These are phyloP conservation scores for Parazoanthus atlanticus DNA, from an alignment of 92 coral and sea anemone species.

Conservation along the genomic window DNA sequence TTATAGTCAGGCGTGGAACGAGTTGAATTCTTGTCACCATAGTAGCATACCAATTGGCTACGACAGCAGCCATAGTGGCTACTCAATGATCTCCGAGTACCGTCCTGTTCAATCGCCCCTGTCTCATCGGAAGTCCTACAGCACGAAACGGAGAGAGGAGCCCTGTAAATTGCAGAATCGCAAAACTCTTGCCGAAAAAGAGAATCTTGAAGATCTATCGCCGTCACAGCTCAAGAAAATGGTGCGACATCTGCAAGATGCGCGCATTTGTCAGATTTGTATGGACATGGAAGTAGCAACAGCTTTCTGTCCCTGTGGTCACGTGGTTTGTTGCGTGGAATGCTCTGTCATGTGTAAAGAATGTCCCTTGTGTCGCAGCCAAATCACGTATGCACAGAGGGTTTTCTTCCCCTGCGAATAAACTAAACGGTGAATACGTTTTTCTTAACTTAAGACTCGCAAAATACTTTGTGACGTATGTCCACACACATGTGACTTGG, in stretches of 20 bases:
- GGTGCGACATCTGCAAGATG: conserved; percentile 94
- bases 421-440: neutral
- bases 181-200: conserved; percentile 61
- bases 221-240: conserved; percentile 79
- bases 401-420: conserved; percentile 96
- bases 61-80: conserved; percentile 55
- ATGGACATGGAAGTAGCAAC: conserved; percentile 99
- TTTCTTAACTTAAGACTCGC: neutral
- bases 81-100: conserved; percentile 72
- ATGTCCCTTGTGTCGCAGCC: conserved; percentile 96
- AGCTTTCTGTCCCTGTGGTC: conserved; percentile 99
- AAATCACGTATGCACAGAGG: conserved; percentile 94
- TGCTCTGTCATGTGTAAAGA: conserved; percentile 98
- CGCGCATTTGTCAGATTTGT: conserved; percentile 95
- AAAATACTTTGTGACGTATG: neutral
- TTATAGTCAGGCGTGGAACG: conserved; percentile 95
- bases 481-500: neutral
- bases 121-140: conserved; percentile 80
- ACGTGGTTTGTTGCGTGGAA: conserved; percentile 98
- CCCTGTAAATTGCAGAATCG: conserved; percentile 61
- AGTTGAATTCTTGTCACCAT: conserved; percentile 77
- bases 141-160: conserved; percentile 60
- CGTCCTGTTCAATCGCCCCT: conserved; percentile 99
- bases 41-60: conserved; percentile 62
- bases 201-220: conserved; percentile 71